Conservation (phyloP, 2,113 vertebrate genomes). For the Cyanoliseus patagonus region DNA sequence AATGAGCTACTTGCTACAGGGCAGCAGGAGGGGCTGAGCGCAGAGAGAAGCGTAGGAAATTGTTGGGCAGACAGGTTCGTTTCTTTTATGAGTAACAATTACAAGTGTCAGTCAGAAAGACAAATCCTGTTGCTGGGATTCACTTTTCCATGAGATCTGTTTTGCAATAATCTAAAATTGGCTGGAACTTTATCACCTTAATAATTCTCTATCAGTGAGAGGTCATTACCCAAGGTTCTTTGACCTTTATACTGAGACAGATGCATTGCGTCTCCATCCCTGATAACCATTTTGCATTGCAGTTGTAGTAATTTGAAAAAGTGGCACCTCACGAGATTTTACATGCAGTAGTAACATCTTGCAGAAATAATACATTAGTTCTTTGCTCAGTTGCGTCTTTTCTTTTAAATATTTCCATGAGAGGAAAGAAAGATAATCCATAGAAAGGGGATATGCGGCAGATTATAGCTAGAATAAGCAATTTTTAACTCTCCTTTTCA, state of each 20-base stretch:
- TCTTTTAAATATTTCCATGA: background rate
- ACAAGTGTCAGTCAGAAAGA: background rate
- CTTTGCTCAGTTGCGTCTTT: background rate
- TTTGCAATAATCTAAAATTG: background rate
- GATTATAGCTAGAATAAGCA: background rate
- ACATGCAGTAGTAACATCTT: background rate
- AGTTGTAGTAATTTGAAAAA: background rate
- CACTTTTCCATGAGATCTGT: background rate
- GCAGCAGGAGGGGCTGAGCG: background rate
- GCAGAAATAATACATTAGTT: background rate
- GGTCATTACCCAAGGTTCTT: background rate
- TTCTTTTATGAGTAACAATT: background rate
- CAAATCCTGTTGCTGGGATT: background rate
- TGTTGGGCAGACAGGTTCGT: background rate
- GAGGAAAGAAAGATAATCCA: background rate
- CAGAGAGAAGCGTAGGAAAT: background rate
- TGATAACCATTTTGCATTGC: background rate
- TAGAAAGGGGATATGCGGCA: background rate
- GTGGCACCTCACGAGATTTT: background rate
- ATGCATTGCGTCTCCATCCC: fast-evolving
- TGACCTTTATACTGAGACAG: background rate
- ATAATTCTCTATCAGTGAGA: background rate
- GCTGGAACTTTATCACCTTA: background rate
- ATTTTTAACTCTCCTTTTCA: background rate
- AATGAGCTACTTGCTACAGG: background rate